These are phyloP conservation scores for Calameuta filiformis DNA, from an alignment of 2,888 invertebrate species.

Conservation along the genomic window DNA sequence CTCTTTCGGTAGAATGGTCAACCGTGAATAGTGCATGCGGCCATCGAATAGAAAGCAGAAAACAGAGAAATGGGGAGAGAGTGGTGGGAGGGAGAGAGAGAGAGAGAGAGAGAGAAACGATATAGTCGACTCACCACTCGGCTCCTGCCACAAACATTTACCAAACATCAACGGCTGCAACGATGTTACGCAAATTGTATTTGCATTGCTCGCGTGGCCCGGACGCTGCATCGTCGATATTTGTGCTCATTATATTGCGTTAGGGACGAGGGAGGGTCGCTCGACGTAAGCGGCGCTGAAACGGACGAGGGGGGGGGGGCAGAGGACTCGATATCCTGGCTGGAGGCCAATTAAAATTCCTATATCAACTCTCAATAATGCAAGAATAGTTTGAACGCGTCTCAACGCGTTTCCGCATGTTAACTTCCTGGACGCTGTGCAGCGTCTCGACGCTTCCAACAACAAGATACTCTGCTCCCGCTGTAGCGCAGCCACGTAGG, in stretches of 20 bases:
- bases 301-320: not conserved
- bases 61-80: not conserved
- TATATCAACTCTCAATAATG: slow-evolving; percentile 21
- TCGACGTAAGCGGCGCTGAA: not conserved
- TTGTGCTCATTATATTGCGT: slow-evolving; percentile 37
- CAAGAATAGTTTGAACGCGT: slow-evolving; percentile 23
- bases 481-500: too few relatives aligned
- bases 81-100: slow-evolving; percentile 10
- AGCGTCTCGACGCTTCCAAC: too few relatives aligned
- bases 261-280: too few relatives aligned
- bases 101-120: slow-evolving; percentile 12
- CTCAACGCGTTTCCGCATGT: too few relatives aligned
- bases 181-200: slow-evolving; percentile 6
- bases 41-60: not conserved
- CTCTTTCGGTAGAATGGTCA: too few relatives aligned
- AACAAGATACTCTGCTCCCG: too few relatives aligned
- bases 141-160: slow-evolving; percentile 43
- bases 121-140: not conserved
- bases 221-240: slow-evolving; percentile 41
- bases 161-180: slow-evolving; percentile 37
- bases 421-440: too few relatives aligned
- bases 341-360: slow-evolving; percentile 51
- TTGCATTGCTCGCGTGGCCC: slow-evolving; percentile 9
- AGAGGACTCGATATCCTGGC: slow-evolving; percentile 34
- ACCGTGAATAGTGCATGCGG: too few relatives aligned